Conservation (phyloP, 2,888 invertebrate genomes). For the Eristalis pertinax region DNA sequence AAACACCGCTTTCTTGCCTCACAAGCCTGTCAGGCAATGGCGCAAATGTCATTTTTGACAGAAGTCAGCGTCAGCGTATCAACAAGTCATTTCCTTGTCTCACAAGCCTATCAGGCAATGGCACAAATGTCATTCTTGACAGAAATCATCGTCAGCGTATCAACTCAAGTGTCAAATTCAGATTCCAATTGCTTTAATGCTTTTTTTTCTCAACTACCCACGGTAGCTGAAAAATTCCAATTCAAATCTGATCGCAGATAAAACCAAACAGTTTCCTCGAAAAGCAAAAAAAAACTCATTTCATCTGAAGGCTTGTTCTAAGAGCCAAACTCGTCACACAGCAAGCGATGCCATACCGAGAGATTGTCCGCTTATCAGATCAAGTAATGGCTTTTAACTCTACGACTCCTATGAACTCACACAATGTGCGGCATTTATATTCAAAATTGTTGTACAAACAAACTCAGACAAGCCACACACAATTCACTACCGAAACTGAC, state of each 20-base stretch:
- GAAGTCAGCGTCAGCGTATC: too few species aligned
- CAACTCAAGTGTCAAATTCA: neutral
- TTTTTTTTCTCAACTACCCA: neutral
- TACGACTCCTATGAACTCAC: neutral
- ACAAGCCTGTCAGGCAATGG: too few species aligned
- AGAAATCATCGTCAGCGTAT: too few species aligned
- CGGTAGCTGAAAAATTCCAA: neutral
- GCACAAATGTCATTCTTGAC: too few species aligned
- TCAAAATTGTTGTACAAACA: conserved; percentile 21
- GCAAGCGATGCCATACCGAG: neutral
- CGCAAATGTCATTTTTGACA: too few species aligned
- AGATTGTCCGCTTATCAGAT: neutral
- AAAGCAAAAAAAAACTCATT: neutral
- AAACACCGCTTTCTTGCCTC: too few species aligned
- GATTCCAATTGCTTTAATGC: neutral
- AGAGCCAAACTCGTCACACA: neutral
- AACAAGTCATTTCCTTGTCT: too few species aligned
- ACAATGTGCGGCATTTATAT: conserved; percentile 36
- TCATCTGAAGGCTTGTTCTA: neutral
- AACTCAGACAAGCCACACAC: conserved; percentile 8
- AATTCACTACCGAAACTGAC: conserved; percentile 37
- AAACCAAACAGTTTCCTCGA: neutral
- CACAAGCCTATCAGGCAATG: too few species aligned
- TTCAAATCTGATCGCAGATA: neutral
- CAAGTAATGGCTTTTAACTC: neutral